Evolutionary conservation across 2,113 vertebrate species (phyloP).

Genomic region (Gallinago jamesoni): DNA sequence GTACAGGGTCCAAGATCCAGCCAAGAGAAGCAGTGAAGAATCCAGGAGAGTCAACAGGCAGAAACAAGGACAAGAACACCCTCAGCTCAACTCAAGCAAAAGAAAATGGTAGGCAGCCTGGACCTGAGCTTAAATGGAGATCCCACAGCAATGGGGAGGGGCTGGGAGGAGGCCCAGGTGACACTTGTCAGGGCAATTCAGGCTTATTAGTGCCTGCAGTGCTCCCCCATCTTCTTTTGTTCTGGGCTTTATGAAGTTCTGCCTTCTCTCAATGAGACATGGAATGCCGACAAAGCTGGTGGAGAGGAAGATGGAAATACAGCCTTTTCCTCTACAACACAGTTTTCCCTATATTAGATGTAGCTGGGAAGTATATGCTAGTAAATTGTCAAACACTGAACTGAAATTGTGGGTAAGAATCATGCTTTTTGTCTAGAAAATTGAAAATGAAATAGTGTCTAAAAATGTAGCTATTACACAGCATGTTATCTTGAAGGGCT

Average conservation of each 20-base stretch:
- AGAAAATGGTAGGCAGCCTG: rapidly evolving
- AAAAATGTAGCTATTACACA: slow-evolving; percentile 26
- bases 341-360: background rate
- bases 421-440: slow-evolving; percentile 20
- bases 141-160: background rate
- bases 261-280: rapidly evolving
- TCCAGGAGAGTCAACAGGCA: background rate
- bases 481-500: slow-evolving; percentile 44
- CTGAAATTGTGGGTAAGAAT: slow-evolving; percentile 9
- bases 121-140: background rate
- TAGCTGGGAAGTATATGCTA: background rate
- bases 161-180: background rate
- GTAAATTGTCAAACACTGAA: background rate
- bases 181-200: background rate
- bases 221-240: rapidly evolving
- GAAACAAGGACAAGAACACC: rapidly evolving
- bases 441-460: slow-evolving; percentile 37
- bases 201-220: background rate
- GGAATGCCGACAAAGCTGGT: background rate
- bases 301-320: too few relatives aligned
- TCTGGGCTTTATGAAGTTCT: background rate
- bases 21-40: rapidly evolving
- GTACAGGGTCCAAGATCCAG: rapidly evolving
- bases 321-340: background rate
- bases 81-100: background rate